These are phyloP conservation scores for Masticophis lateralis DNA, from an alignment of 2,797 vertebrate genomes.

Conservation along the genomic window DNA sequence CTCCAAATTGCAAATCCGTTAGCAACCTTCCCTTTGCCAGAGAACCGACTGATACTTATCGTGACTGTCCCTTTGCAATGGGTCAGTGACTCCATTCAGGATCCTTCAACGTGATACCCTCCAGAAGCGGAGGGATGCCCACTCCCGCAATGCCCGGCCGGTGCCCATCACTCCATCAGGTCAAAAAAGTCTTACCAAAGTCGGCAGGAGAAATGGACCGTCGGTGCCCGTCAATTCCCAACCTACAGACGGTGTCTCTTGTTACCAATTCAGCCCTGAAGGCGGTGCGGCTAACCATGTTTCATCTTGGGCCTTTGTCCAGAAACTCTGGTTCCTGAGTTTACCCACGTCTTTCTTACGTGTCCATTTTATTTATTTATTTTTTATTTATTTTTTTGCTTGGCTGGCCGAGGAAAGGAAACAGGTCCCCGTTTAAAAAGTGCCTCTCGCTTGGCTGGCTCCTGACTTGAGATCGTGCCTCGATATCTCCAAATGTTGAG, in stretches of 20 bases:
- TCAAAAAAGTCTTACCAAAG: neutral
- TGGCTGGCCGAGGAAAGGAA: neutral
- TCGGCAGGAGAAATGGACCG: neutral
- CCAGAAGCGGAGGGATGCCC: neutral
- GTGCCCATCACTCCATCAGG: neutral
- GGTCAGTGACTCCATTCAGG: neutral
- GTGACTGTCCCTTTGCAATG: neutral
- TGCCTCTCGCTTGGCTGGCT: neutral
- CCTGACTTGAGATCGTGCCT: neutral
- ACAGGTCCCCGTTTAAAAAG: neutral
- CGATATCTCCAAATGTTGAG: constrained; percentile 21
- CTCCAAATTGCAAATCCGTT: neutral
- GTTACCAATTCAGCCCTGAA: neutral
- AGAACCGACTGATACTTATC: neutral
- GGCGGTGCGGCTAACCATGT: neutral
- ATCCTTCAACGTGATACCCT: neutral
- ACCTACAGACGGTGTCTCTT: too few relatives aligned
- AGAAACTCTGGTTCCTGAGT: neutral
- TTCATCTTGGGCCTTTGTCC: neutral
- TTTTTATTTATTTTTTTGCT: too few relatives aligned
- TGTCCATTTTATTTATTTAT: neutral
- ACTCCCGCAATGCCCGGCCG: neutral
- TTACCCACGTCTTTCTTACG: neutral
- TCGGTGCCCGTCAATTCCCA: neutral
- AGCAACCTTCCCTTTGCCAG: neutral